phyloP scores from a whole-genome alignment of 2,888 invertebrate genomes.

The Eupeodes luniger region DNA sequence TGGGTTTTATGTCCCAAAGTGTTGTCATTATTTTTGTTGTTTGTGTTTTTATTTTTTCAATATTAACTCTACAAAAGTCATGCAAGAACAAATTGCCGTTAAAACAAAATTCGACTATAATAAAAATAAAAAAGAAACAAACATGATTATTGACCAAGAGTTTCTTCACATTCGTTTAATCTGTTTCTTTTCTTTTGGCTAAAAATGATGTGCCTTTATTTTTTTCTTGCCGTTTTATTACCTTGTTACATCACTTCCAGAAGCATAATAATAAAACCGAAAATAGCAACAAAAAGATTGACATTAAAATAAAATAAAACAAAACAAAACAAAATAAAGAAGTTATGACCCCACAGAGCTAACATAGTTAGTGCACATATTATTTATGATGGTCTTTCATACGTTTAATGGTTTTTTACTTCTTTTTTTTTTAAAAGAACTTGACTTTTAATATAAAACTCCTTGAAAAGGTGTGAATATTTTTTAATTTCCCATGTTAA shows the following conservation, averaged over 20 bases:
- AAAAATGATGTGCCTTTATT: not conserved
- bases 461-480: constrained; percentile 23
- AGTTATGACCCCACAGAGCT: constrained; percentile 12
- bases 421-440: not conserved
- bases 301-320: not conserved
- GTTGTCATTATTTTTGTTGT: constrained; percentile 3
- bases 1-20: constrained; percentile 12
- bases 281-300: not conserved
- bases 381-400: constrained; percentile 9
- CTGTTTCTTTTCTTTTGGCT: not conserved
- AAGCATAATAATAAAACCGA: not conserved
- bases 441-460: not conserved
- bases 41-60: not conserved
- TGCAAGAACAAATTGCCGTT: constrained; percentile 9
- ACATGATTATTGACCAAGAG: constrained; percentile 7
- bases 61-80: not conserved
- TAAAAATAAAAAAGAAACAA: not conserved
- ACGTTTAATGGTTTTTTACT: constrained; percentile 6
- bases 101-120: not conserved
- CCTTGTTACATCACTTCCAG: constrained; percentile 14
- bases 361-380: not conserved
- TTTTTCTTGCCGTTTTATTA: constrained; percentile 15
- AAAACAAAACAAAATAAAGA: not conserved
- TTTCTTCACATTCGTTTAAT: constrained; percentile 20
- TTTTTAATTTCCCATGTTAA: not conserved